Percentiles rank a stretch among this genome's conserved stretches.
These are phyloP conservation scores for Phania funesta DNA, from an alignment of 2,888 invertebrate genomes.

Conservation along the genomic window DNA sequence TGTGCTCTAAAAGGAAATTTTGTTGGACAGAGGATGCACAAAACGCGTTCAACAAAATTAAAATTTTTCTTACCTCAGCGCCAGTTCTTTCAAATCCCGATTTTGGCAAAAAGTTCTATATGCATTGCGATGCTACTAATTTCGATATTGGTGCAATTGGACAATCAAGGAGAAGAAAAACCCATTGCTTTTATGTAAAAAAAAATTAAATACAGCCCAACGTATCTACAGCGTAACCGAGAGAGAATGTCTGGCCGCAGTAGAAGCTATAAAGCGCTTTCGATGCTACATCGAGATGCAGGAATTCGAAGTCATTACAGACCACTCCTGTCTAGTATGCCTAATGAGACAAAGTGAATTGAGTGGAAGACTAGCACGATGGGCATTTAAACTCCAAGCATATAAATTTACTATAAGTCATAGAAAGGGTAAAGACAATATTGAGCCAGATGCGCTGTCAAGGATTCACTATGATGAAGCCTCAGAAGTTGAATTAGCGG, in stretches of 20 bases:
- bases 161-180: not conserved
- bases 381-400: constrained; percentile 28
- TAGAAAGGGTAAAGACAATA: not conserved
- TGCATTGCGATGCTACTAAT: constrained; percentile 5
- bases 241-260: constrained; percentile 23
- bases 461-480: not conserved
- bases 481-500: not conserved
- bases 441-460: not conserved
- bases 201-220: constrained; percentile 9
- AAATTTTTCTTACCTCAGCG: not conserved
- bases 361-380: constrained; percentile 30
- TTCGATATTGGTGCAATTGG: not conserved
- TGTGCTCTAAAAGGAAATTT: not conserved
- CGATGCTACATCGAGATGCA: not conserved
- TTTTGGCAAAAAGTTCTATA: constrained; percentile 21
- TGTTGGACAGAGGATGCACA: not conserved
- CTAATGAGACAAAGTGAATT: constrained; percentile 16
- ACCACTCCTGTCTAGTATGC: constrained; percentile 25
- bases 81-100: not conserved
- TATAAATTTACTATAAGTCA: not conserved
- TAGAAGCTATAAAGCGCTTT: not conserved
- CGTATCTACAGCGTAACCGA: constrained; percentile 34
- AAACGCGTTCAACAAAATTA: not conserved
- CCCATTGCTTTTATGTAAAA: constrained; percentile 22
- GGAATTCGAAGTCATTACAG: constrained; percentile 30